A percentile compares a stretch with the other conserved stretches of the same genome.
phyloP scores from a whole-genome alignment of 2,888 invertebrate genomes.

The Plagodis dolabraria region DNA sequence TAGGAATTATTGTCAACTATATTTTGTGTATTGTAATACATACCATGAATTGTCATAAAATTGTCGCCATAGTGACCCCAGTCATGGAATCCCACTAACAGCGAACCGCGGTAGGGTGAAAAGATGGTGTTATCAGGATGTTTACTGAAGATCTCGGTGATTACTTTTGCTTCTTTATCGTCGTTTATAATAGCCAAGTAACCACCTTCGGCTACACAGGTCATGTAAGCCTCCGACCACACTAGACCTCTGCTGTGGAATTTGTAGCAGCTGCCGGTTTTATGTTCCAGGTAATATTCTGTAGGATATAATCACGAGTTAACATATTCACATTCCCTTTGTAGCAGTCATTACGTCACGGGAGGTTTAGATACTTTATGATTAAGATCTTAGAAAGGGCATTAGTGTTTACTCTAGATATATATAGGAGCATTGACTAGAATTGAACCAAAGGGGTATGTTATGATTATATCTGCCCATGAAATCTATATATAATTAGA shows the following conservation, averaged over 20 bases:
- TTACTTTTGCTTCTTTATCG: not conserved
- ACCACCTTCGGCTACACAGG: not conserved
- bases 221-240: not conserved
- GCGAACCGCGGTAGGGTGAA: not conserved
- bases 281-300: not conserved
- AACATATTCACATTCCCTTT: too few relatives aligned
- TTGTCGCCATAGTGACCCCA: not conserved
- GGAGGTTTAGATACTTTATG: too few relatives aligned
- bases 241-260: not conserved
- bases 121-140: not conserved
- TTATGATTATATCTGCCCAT: too few relatives aligned
- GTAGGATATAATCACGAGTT: not conserved
- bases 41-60: not conserved
- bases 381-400: too few relatives aligned
- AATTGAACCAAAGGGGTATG: too few relatives aligned
- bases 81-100: not conserved
- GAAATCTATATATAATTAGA: too few relatives aligned
- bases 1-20: too few relatives aligned
- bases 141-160: not conserved
- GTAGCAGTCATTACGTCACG: too few relatives aligned
- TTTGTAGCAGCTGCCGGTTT: not conserved
- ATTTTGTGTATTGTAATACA: not conserved
- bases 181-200: not conserved
- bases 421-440: too few relatives aligned
- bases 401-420: too few relatives aligned